Percentiles rank a stretch among this genome's conserved stretches.
phyloP scores from a whole-genome alignment of 2,797 vertebrate genomes.

The Phrynocephalus forsythii region DNA sequence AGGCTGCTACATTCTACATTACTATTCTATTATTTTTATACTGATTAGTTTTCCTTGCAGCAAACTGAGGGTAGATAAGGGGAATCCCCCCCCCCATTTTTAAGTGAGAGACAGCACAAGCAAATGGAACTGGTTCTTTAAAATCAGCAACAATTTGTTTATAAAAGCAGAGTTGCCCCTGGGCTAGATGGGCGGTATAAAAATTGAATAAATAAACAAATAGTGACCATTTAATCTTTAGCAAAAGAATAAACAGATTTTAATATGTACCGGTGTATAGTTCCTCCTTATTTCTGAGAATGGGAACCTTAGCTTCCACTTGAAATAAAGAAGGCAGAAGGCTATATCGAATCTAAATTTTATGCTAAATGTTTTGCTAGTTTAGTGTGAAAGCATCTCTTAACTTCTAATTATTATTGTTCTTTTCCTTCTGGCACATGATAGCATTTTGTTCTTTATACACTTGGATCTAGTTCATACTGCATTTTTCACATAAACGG shows the following conservation, averaged over 20 bases:
- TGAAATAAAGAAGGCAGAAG: conserved; percentile 70
- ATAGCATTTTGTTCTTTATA: conserved; percentile 48
- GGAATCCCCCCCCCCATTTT: conserved; percentile 57
- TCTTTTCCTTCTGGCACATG: conserved; percentile 50
- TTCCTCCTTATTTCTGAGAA: conserved; percentile 68
- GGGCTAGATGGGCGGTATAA: too few species aligned
- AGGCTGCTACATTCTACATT: conserved; percentile 65
- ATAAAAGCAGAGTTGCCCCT: neutral
- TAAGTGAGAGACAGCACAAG: conserved; percentile 56
- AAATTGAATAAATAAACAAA: too few species aligned
- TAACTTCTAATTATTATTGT: conserved; percentile 49
- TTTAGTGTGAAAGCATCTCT: conserved; percentile 50
- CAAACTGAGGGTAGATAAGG: conserved; percentile 57
- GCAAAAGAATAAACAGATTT: conserved; percentile 60
- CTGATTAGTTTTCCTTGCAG: conserved; percentile 56
- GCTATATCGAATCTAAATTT: conserved; percentile 57
- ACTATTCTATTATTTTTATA: conserved; percentile 50
- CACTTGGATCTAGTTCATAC: conserved; percentile 42
- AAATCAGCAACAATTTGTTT: conserved; percentile 56
- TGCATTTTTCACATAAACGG: conserved; percentile 43
- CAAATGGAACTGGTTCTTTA: conserved; percentile 47
- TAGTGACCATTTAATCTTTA: conserved; percentile 59
- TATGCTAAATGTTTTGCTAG: conserved; percentile 58
- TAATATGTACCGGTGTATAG: conserved; percentile 32
- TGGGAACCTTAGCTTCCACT: conserved; percentile 66